Evolutionary conservation across 1,140 invertebrate genomes (phyloP).

Genomic region (Microplitis demolitor): DNA sequence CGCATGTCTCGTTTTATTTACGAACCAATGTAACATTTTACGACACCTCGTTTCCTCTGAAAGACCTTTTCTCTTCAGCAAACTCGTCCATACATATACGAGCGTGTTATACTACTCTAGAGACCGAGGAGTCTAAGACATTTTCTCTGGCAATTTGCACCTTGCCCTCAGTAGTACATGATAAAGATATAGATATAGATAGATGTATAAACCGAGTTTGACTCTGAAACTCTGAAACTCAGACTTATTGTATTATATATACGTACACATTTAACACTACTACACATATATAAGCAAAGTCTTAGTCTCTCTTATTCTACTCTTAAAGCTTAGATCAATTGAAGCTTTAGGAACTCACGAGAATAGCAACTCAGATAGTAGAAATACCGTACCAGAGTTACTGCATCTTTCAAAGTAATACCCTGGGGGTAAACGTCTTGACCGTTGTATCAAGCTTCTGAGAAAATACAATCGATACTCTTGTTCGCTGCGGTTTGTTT

Average conservation of each 20-base stretch:
- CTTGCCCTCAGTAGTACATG: not conserved
- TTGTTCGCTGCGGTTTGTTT: not conserved
- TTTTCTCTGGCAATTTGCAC: conserved; percentile 23
- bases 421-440: not conserved
- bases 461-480: not conserved
- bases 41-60: not conserved
- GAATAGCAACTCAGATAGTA: not conserved
- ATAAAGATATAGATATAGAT: too few species aligned
- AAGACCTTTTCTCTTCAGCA: conserved; percentile 1
- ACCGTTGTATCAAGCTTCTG: not conserved
- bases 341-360: not conserved
- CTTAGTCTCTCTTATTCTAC: not conserved
- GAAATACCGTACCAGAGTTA: not conserved
- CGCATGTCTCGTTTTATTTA: too few species aligned
- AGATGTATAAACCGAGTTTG: too few species aligned
- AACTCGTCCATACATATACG: conserved; percentile 11
- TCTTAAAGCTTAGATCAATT: not conserved
- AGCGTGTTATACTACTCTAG: conserved; percentile 13
- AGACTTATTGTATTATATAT: too few species aligned
- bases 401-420: conserved; percentile 3
- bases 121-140: conserved; percentile 1
- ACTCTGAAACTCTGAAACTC: too few species aligned
- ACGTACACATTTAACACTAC: too few species aligned
- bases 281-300: too few species aligned
- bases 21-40: not conserved